Evolutionary conservation across 2,113 vertebrate species (phyloP).

Genomic region (Leucoraja erinaceus): DNA sequence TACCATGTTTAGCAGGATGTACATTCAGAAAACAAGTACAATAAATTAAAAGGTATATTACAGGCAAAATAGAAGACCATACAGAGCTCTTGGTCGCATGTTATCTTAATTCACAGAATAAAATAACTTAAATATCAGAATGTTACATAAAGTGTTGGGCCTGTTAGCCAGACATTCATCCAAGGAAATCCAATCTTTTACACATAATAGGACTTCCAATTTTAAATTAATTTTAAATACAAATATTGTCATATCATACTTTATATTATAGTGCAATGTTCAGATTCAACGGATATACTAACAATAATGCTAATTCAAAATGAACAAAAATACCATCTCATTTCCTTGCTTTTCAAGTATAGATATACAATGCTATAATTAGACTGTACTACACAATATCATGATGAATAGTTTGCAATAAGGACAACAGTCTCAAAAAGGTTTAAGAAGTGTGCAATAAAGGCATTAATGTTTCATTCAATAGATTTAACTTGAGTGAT

Average conservation of each 20-base stretch:
- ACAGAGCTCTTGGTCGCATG: constrained; percentile 88
- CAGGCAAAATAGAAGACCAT: constrained; percentile 89
- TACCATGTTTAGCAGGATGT: constrained; percentile 28
- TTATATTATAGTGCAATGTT: constrained; percentile 64
- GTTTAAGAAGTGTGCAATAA: constrained; percentile 53
- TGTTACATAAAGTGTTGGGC: constrained; percentile 66
- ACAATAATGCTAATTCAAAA: constrained; percentile 54
- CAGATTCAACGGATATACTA: constrained; percentile 57
- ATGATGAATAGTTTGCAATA: constrained; percentile 73
- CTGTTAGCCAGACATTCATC: constrained; percentile 91
- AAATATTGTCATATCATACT: constrained; percentile 54
- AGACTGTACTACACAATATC: constrained; percentile 62
- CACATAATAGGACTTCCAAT: constrained; percentile 55
- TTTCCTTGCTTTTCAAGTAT: constrained; percentile 28
- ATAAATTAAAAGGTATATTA: constrained; percentile 84
- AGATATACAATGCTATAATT: constrained; percentile 12
- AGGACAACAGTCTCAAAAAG: constrained; percentile 52
- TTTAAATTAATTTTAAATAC: constrained; percentile 58
- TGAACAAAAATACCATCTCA: constrained; percentile 7
- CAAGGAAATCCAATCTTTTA: constrained; percentile 66
- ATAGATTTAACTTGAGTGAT: neutral
- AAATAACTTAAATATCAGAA: constrained; percentile 70
- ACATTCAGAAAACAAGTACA: constrained; percentile 55
- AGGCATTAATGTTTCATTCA: constrained; percentile 51
- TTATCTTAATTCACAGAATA: constrained; percentile 58